A percentile compares a stretch with the other conserved stretches of the same genome.
These are phyloP conservation scores for Morpho achilles DNA, from an alignment of 2,888 invertebrate genomes.

Conservation along the genomic window DNA sequence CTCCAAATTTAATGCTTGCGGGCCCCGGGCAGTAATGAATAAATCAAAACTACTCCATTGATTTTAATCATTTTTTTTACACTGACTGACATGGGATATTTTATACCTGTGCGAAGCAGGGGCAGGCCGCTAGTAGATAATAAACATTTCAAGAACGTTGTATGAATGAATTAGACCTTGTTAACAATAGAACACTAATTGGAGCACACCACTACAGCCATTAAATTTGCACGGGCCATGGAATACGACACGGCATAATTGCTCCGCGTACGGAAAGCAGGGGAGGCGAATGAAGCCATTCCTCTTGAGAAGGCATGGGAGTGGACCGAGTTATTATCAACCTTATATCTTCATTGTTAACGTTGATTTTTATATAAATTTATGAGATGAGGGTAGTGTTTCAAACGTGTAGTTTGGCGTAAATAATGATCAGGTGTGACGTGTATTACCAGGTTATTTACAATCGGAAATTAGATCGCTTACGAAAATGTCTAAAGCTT, in stretches of 20 bases:
- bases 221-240: slow-evolving; percentile 57
- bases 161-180: slow-evolving; percentile 3
- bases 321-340: background rate
- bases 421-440: slow-evolving; percentile 42
- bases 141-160: too few species aligned
- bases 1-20: too few species aligned
- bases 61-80: too few species aligned
- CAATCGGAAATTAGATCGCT: too few species aligned
- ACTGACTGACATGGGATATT: too few species aligned
- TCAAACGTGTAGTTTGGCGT: slow-evolving; percentile 51
- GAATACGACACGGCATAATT: slow-evolving; percentile 53
- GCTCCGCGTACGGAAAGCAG: slow-evolving; percentile 30
- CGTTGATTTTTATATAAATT: slow-evolving; percentile 3
- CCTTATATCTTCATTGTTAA: slow-evolving; percentile 17
- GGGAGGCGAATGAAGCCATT: slow-evolving; percentile 59
- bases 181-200: slow-evolving; percentile 27
- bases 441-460: slow-evolving; percentile 7
- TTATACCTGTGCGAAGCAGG: too few species aligned
- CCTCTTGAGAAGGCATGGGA: slow-evolving; percentile 27
- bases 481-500: too few species aligned
- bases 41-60: too few species aligned
- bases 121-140: too few species aligned
- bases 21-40: too few species aligned
- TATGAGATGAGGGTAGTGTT: slow-evolving; percentile 31
- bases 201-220: slow-evolving; percentile 34